These are phyloP conservation scores for Acanthopleura granulata DNA, from an alignment of 2,888 invertebrate genomes.

Conservation along the genomic window DNA sequence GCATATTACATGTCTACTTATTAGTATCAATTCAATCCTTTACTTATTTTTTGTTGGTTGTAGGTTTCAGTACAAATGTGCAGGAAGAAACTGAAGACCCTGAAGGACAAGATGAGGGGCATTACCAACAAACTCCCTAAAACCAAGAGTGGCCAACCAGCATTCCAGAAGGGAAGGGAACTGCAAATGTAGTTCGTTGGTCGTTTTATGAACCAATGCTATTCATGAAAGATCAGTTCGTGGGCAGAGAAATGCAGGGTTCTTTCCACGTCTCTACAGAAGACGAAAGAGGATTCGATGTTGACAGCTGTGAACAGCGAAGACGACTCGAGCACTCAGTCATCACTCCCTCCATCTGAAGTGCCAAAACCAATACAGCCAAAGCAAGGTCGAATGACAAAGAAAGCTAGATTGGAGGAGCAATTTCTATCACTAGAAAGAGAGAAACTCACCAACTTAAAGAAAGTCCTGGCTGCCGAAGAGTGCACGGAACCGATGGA, in stretches of 20 bases:
- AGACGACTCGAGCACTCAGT: neutral
- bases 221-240: neutral
- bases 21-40: neutral
- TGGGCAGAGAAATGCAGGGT: neutral
- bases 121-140: neutral
- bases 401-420: neutral
- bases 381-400: neutral
- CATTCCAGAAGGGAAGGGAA: neutral
- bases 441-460: neutral
- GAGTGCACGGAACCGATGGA: neutral
- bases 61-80: neutral
- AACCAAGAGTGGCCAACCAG: slow-evolving; percentile 10
- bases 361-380: neutral
- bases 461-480: neutral
- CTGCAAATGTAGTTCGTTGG: neutral
- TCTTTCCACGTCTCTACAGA: neutral
- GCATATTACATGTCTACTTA: too few relatives aligned
- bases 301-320: neutral
- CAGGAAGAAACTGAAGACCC: slow-evolving; percentile 11
- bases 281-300: neutral
- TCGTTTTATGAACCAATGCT: neutral
- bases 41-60: too few relatives aligned
- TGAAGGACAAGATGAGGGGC: neutral
- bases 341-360: neutral
- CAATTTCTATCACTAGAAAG: neutral